Conservation (phyloP, 2,113 vertebrate species). For the Danionella cerebrum region DNA sequence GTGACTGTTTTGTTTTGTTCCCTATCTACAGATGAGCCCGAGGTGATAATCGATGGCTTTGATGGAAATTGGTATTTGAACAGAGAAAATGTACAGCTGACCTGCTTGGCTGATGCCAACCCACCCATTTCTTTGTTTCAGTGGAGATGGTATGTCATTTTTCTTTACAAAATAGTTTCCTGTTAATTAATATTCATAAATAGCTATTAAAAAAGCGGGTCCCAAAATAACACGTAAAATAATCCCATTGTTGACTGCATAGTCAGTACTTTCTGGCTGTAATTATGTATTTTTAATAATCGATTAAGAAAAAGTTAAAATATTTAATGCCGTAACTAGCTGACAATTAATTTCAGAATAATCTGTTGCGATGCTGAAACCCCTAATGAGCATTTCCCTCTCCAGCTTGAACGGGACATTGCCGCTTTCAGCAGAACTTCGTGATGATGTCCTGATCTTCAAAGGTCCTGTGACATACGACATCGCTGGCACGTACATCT, state of each 20-base stretch:
- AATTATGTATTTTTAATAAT: too few relatives aligned
- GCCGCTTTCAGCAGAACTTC: slow-evolving; percentile 76
- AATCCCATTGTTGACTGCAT: too few relatives aligned
- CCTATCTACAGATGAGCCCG: slow-evolving; percentile 76
- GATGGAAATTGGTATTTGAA: slow-evolving; percentile 96
- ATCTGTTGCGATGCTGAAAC: too few relatives aligned
- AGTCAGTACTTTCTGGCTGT: too few relatives aligned
- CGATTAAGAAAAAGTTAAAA: too few relatives aligned
- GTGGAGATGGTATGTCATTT: slow-evolving; percentile 91
- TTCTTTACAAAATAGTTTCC: too few relatives aligned
- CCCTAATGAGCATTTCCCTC: not conserved
- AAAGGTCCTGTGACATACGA: slow-evolving; percentile 81
- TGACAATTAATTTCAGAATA: too few relatives aligned
- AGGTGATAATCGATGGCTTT: slow-evolving; percentile 87
- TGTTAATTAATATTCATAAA: too few relatives aligned
- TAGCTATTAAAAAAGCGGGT: too few relatives aligned
- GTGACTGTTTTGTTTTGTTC: not conserved
- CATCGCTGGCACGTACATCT: slow-evolving; percentile 83
- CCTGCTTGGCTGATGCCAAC: slow-evolving; percentile 84
- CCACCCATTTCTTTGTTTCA: slow-evolving; percentile 82
- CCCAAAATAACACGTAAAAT: too few relatives aligned
- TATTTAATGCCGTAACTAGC: too few relatives aligned
- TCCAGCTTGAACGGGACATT: slow-evolving; percentile 84
- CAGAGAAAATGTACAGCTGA: slow-evolving; percentile 83
- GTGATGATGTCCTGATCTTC: slow-evolving; percentile 82